A percentile compares a stretch with the other conserved stretches of the same genome.
Evolutionary conservation across 2,797 vertebrate species (phyloP).

Genomic region (Oryzias sinensis): DNA sequence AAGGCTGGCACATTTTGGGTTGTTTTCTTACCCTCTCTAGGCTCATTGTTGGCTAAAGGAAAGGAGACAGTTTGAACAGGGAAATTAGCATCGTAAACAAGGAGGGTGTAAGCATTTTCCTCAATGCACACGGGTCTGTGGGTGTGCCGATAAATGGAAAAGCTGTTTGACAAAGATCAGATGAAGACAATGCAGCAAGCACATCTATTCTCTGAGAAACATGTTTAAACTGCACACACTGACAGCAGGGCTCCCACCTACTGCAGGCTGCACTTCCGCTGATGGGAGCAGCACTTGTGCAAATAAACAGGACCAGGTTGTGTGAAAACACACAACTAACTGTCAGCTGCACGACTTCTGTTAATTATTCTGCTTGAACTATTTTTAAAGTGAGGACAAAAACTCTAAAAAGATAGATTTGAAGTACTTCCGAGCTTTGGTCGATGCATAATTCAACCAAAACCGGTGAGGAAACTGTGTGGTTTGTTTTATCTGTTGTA

Average conservation of each 20-base stretch:
- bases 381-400: too few relatives aligned
- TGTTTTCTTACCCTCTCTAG: constrained; percentile 68
- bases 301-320: constrained; percentile 19
- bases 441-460: too few relatives aligned
- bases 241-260: constrained; percentile 46
- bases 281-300: constrained; percentile 47
- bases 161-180: constrained; percentile 32
- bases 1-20: constrained; percentile 11
- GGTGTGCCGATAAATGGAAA: constrained; percentile 22
- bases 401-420: too few relatives aligned
- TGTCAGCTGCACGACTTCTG: constrained; percentile 3
- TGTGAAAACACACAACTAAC: constrained; percentile 1
- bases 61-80: constrained; percentile 59
- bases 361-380: background rate
- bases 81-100: constrained; percentile 44
- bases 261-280: constrained; percentile 35
- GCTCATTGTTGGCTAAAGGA: constrained; percentile 64
- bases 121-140: constrained; percentile 6
- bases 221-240: constrained; percentile 17
- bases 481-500: too few relatives aligned
- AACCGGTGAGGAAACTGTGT: too few relatives aligned
- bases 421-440: too few relatives aligned
- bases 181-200: constrained; percentile 25
- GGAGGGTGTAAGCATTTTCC: constrained; percentile 43
- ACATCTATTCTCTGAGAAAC: constrained; percentile 21